phyloP scores from a whole-genome alignment of 2,113 vertebrate genomes.

The Pogona vitticeps region DNA sequence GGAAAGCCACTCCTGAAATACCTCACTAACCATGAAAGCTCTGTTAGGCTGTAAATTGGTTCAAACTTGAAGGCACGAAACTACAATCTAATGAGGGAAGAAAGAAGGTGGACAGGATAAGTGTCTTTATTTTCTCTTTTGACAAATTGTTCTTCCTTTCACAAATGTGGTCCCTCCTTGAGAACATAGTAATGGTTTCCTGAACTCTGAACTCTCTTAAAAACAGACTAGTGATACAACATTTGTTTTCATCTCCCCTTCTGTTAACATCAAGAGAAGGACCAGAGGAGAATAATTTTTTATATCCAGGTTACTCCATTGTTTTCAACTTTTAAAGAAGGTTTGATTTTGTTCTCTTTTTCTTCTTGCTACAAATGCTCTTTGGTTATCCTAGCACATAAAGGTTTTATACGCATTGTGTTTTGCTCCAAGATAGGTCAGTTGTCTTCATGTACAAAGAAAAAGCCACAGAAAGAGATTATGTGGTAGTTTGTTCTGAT shows the following conservation, averaged over 20 bases:
- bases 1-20: no score
- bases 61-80: no score
- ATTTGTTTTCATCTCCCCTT: slow-evolving; percentile 19
- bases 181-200: not conserved
- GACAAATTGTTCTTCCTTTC: not conserved
- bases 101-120: not conserved
- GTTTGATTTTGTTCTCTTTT: slow-evolving; percentile 27
- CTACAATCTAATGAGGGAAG: not conserved
- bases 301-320: slow-evolving; percentile 11
- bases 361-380: slow-evolving; percentile 5
- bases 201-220: slow-evolving; percentile 23
- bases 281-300: slow-evolving; percentile 3
- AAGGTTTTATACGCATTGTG: not conserved
- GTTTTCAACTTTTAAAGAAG: slow-evolving; percentile 3
- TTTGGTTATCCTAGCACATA: not conserved
- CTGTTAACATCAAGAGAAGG: not conserved
- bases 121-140: not conserved
- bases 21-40: no score
- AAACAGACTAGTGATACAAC: not conserved
- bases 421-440: not conserved
- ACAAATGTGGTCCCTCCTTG: not conserved
- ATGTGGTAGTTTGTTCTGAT: not conserved
- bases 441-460: not conserved
- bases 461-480: not conserved
- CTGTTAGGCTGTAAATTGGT: no score